Percentiles rank a stretch among this genome's conserved stretches.
These are phyloP conservation scores for Liposcelis brunnea DNA, from an alignment of 2,888 invertebrate genomes.

Conservation along the genomic window DNA sequence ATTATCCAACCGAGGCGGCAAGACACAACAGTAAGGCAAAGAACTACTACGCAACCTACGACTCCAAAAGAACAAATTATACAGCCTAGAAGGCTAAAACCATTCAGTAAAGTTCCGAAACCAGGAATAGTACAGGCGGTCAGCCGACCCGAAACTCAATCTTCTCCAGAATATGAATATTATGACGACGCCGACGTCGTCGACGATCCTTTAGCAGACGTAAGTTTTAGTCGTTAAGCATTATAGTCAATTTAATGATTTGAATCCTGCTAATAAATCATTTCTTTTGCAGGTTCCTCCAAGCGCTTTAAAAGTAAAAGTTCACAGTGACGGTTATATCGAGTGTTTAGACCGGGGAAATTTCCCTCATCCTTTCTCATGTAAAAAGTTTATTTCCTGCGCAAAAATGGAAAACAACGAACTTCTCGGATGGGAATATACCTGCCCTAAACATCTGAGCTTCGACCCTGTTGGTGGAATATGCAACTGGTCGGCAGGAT, in stretches of 20 bases:
- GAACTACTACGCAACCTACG: slow-evolving; percentile 10
- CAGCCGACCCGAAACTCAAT: slow-evolving; percentile 22
- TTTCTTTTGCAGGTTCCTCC: slow-evolving; percentile 11
- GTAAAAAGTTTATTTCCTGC: slow-evolving; percentile 83
- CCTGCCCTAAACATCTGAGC: slow-evolving; percentile 68
- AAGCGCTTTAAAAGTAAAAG: slow-evolving; percentile 29
- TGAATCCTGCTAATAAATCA: too few relatives aligned
- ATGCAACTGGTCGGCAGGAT: slow-evolving; percentile 74
- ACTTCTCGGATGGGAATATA: slow-evolving; percentile 72
- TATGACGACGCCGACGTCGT: slow-evolving; percentile 55
- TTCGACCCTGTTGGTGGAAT: slow-evolving; percentile 83
- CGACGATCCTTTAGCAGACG: slow-evolving; percentile 25
- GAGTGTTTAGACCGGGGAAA: slow-evolving; percentile 79
- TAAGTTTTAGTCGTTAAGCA: neutral
- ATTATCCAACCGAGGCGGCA: neutral
- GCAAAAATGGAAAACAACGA: slow-evolving; percentile 63
- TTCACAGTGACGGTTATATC: slow-evolving; percentile 52
- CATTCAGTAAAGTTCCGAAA: slow-evolving; percentile 23
- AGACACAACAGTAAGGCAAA: neutral
- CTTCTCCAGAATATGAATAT: slow-evolving; percentile 42
- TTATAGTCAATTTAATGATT: too few relatives aligned
- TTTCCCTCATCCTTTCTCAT: slow-evolving; percentile 79
- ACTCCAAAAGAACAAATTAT: slow-evolving; percentile 18
- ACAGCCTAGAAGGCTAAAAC: slow-evolving; percentile 14
- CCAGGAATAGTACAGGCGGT: slow-evolving; percentile 6